Percentiles rank a stretch among this genome's conserved stretches.
Evolutionary conservation across 2,113 vertebrate species (phyloP).

Genomic region (Ptyas mucosa): DNA sequence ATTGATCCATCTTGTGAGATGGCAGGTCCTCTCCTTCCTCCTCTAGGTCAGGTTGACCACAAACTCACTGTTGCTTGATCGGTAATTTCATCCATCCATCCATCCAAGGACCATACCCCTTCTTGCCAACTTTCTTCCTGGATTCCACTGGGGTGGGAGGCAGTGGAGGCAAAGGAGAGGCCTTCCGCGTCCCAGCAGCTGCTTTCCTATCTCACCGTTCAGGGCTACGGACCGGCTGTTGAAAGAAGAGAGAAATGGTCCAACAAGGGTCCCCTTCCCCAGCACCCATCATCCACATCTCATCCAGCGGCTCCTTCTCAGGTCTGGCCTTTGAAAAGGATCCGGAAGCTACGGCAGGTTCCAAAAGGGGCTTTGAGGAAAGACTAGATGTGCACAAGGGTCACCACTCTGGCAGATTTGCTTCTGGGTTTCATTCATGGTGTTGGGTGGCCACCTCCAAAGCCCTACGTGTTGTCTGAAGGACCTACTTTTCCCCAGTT

Average conservation of each 20-base stretch:
- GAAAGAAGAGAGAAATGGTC: not conserved
- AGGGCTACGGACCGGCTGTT: conserved; percentile 89
- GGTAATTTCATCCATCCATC: too few relatives aligned
- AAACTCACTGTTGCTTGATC: too few relatives aligned
- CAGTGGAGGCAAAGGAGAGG: conserved; percentile 87
- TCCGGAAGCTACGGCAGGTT: too few relatives aligned
- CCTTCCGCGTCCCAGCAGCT: conserved; percentile 83
- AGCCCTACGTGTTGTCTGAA: too few relatives aligned
- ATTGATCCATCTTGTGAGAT: not conserved
- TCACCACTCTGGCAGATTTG: too few relatives aligned
- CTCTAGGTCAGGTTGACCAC: too few relatives aligned
- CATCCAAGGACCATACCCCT: conserved; percentile 77
- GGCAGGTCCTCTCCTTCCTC: accelerated
- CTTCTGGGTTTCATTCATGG: too few relatives aligned
- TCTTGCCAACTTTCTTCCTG: conserved; percentile 92
- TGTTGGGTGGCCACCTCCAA: too few relatives aligned
- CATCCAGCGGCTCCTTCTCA: accelerated
- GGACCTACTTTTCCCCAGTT: too few relatives aligned
- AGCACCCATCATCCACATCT: not conserved
- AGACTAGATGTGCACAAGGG: too few relatives aligned
- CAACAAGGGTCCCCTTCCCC: too few relatives aligned
- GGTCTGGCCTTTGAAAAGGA: not conserved
- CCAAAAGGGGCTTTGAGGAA: too few relatives aligned
- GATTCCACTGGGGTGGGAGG: conserved; percentile 83
- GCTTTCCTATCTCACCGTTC: conserved; percentile 96